Evolutionary conservation across 2,888 invertebrate species (phyloP), one percentile per base, ranked within the genome.

Genomic region (Nomada hirtipes): DNA sequence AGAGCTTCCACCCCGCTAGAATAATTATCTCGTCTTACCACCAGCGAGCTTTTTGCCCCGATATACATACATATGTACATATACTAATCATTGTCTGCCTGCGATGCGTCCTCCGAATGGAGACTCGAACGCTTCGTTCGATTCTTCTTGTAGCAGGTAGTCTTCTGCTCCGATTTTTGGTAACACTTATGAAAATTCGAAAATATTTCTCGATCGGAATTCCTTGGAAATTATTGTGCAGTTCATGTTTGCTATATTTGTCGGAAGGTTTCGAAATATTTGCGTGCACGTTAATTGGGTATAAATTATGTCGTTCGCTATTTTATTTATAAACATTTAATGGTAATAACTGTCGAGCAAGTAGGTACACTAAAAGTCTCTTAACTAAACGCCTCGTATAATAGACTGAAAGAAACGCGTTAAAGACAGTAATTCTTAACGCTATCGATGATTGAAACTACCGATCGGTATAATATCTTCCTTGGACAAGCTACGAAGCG

Each of bases 11-110:
- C 76, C 82, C 81, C 61, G 79, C 69, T 80, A 70, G 88, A 88
- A 88, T 88, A 89, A 88, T 88, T 88, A 89, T 88, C 89, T 84
- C 86, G 85, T 86, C 89, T 86, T 85, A 86, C 89, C 79, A 81
- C 76, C 85, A 72, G 70, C 85, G 65, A 82, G 83, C 82, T 84
- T 88, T 87, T 87, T 88, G 82, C 82, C 78, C 52, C 70, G 65
- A 73, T 68, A 73, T 73, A 68, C 47, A 36, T 47, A 60, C 73
- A 36, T 36, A 36, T 7, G 36, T 36, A 36, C 36, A 36, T 36
- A 36, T 36, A 36, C 36, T 36, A 36, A 36, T 23, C 20, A 10
- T 29, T 47, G 36, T 44, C 15, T 23, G 65, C 52, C 53, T 13
- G 18, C 11, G 15, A 59, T 4, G n/a, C 42, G 13, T 68, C 57